Evolutionary conservation across 2,888 invertebrate species (phyloP).

Genomic region (Thysanoteuthis rhombus): DNA sequence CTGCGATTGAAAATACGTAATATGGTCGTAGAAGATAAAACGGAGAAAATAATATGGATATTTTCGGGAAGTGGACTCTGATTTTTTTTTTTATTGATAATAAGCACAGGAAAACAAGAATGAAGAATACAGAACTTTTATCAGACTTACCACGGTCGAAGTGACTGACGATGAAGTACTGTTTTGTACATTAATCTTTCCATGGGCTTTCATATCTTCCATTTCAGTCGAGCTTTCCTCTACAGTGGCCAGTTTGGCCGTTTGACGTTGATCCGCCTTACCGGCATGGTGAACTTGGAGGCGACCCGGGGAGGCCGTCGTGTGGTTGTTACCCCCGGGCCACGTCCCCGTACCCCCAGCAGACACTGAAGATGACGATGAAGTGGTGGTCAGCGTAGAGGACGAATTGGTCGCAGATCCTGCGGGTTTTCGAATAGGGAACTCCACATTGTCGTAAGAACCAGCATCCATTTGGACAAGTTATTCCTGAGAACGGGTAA

Average conservation of each 20-base stretch:
- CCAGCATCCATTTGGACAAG: constrained; percentile 46
- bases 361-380: background rate
- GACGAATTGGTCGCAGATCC: background rate
- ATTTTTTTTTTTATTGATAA: too few relatives aligned
- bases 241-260: constrained; percentile 49
- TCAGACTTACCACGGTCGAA: background rate
- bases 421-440: constrained; percentile 51
- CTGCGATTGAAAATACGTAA: too few relatives aligned
- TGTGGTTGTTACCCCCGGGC: constrained; percentile 41
- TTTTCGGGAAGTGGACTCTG: too few relatives aligned
- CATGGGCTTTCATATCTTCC: constrained; percentile 36
- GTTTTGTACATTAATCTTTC: background rate
- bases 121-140: background rate
- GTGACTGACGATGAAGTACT: background rate
- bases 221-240: constrained; percentile 45
- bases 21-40: too few relatives aligned
- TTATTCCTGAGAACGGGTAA: background rate
- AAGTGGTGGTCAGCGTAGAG: background rate
- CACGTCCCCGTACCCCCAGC: constrained; percentile 40
- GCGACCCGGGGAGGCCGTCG: constrained; percentile 16
- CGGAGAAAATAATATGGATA: too few relatives aligned
- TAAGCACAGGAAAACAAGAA: background rate
- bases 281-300: constrained; percentile 36
- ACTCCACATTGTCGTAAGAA: constrained; percentile 63
- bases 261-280: constrained; percentile 39